Evolutionary conservation across 2,888 invertebrate genomes (phyloP), one percentile per base, ranked within the genome.

Genomic region (Diploptera punctata): DNA sequence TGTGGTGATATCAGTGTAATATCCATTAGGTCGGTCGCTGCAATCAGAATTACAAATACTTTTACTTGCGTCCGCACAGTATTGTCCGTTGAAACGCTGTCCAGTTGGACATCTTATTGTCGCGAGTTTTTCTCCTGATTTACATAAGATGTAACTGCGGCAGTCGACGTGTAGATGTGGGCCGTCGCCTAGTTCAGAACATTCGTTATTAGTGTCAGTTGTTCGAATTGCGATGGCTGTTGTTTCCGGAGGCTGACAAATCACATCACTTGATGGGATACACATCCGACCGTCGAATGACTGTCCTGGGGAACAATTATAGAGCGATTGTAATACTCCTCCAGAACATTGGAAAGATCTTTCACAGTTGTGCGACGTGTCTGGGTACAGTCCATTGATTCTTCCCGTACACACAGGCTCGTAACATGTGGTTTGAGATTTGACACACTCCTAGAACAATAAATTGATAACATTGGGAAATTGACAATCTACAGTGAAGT

Each of bases 351-450:
- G 80, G 72, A 87, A 82, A 29, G 82, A 82, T 16, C 88, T 84
- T 0, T 85, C 84, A 77, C 88, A 89, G 68, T 85, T 84, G 77
- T 88, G 87, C 1, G 87, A 87, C 4, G 87, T 83, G 79, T 89
- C 88, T 26, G 86, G 85, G 78, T 88, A 87, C 52, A 83, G 80
- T 0, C 88, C 89, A 79, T 88, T 86, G 1, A 85, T 83, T 49
- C 87, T 82, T 1, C 88, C 88, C 7, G 86, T 84, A 79, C 89
- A 89, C 49, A 87, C 83, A 16, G 88, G 87, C 77, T 89, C 88
- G 80, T 86, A 87, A 81, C 89, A 89, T 26, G 85, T 84, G 65
- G 87, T 87, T 16, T 68, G 72, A 21, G 70, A 62, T n/a, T 38
- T n/a, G 43, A 70, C 74, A 73, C 78, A 79, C 33, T 57, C 73